Conservation (phyloP, 1,140 invertebrate species). For the Neodiprion virginianus region DNA sequence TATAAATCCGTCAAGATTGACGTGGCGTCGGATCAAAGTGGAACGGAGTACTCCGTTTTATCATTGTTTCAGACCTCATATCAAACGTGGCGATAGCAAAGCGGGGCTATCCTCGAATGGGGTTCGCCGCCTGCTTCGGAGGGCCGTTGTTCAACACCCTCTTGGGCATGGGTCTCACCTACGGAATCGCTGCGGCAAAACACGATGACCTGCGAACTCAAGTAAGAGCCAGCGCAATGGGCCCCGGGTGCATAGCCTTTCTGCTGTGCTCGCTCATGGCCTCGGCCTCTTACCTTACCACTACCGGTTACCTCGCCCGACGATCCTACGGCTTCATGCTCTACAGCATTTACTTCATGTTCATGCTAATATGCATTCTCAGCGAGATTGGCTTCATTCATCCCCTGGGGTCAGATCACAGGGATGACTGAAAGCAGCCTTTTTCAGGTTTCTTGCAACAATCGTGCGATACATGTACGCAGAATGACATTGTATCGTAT, state of each 20-base stretch:
- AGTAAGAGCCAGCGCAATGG: slow-evolving; percentile 53
- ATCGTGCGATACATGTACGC: no score
- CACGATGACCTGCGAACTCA: slow-evolving; percentile 33
- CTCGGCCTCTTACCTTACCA: slow-evolving; percentile 47
- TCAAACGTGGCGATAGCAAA: slow-evolving; percentile 70
- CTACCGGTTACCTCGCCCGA: slow-evolving; percentile 44
- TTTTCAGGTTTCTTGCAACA: no score
- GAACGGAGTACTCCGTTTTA: no score
- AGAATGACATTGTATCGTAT: no score
- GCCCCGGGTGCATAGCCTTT: slow-evolving; percentile 52
- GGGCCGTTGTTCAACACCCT: slow-evolving; percentile 74
- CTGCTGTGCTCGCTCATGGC: slow-evolving; percentile 46
- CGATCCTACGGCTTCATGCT: slow-evolving; percentile 51
- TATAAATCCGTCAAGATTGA: no score
- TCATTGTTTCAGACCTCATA: slow-evolving; percentile 66
- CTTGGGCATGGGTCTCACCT: slow-evolving; percentile 54
- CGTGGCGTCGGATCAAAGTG: no score
- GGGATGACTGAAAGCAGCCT: slow-evolving; percentile 30
- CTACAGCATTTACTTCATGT: slow-evolving; percentile 47
- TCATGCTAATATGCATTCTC: slow-evolving; percentile 51
- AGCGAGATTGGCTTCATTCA: slow-evolving; percentile 52
- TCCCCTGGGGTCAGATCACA: slow-evolving; percentile 52
- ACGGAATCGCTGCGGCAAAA: slow-evolving; percentile 35
- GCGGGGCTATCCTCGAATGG: slow-evolving; percentile 73
- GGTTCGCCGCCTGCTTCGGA: slow-evolving; percentile 74